Evolutionary conservation across 2,888 invertebrate species (phyloP), one percentile per base, ranked within the genome.

Genomic region (Trichogramma dendrolimi): DNA sequence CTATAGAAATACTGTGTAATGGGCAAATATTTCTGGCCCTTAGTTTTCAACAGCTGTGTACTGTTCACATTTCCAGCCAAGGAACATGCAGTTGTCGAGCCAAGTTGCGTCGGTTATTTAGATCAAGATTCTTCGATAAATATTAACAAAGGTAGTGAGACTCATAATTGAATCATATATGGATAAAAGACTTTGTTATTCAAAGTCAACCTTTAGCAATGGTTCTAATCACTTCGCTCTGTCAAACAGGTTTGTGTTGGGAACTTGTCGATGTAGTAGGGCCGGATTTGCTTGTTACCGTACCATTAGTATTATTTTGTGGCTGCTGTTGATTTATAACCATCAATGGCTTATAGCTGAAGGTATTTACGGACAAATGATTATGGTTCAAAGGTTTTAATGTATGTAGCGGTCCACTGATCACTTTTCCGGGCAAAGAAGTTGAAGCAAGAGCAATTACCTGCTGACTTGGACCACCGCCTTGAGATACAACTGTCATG

Each of bases 361-460:
- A 88, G 80, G 88, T 87, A 68, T 59, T 46, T 59, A 87, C 80
- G 62, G 87, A 84, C 70, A 88, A 84, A 64, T 85, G 80, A 64
- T 84, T 82, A 64, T 85, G 80, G 63, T 84, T 83, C 59, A 82
- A 80, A 57, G 84, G 81, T 70, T 85, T 85, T 68, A 86, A 81
- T 73, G 86, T 80, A 61, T 85, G 84, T 7, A 84, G 65, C 83
- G 27, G 27, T 8, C 72, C 74, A 49, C 74, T 75, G 58, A 75
- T 74, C 78, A 88, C 87, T 83, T 89, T 88, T 71, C 88, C 88
- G 69, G 87, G 83, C 54, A 87, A 82, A 71, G 82, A 84, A 64
- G 83, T 83, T 10, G 82, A 80, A 10, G 83, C 81, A 67, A 90
- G 82, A 69, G 27, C 27, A 27, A 90, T 83, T 67, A 84, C 80